Percentiles rank a stretch among this genome's conserved stretches.
Evolutionary conservation across 2,888 invertebrate species (phyloP).

Genomic region (Cantharis nigra): DNA sequence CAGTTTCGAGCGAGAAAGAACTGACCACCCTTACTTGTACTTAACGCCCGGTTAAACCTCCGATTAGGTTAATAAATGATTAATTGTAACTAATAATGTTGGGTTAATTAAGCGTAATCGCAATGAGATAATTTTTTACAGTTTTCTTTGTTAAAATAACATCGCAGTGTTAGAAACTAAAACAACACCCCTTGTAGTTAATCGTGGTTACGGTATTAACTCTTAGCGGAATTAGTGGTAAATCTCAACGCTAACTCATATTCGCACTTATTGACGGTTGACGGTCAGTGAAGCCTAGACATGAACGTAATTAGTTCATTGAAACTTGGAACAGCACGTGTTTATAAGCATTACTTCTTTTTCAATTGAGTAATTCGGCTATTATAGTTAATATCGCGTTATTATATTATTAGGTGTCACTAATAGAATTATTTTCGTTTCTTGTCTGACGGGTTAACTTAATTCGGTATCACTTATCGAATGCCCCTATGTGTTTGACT

Average conservation of each 20-base stretch:
- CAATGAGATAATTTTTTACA: no score
- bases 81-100: no score
- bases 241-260: neutral
- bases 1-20: no score
- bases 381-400: neutral
- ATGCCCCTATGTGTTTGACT: neutral
- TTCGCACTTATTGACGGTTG: neutral
- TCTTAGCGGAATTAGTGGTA: neutral
- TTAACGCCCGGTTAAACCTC: no score
- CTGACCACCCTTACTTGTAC: no score
- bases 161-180: no score
- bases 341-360: neutral
- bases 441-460: neutral
- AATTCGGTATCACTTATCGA: neutral
- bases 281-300: neutral
- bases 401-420: neutral
- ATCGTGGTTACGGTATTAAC: no score
- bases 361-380: neutral
- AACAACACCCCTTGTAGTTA: no score
- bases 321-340: neutral
- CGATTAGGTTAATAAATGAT: no score
- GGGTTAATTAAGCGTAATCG: no score
- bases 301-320: neutral
- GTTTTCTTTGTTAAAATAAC: no score
- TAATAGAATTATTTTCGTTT: neutral